Percentiles rank a stretch among this genome's conserved stretches.
These are phyloP conservation scores for Datnioides undecimradiatus DNA, from an alignment of 2,113 vertebrate species.

Conservation along the genomic window DNA sequence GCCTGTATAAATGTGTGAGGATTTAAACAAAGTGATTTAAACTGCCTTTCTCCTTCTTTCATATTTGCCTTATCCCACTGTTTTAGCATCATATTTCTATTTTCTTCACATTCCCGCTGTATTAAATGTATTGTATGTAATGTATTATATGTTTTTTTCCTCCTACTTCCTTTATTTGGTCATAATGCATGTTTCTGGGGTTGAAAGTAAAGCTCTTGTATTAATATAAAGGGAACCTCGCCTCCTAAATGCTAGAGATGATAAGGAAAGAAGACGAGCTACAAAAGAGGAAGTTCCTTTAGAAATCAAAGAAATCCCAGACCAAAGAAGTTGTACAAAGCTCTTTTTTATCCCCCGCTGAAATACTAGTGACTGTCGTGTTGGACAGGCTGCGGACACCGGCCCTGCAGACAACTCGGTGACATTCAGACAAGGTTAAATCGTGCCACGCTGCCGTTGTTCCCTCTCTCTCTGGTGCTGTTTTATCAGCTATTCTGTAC, in stretches of 20 bases:
- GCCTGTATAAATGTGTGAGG: not conserved
- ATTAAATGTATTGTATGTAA: not conserved
- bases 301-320: not conserved
- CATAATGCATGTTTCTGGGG: not conserved
- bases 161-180: not conserved
- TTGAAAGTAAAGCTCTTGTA: not conserved
- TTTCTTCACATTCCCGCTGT: not conserved
- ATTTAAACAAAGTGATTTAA: constrained; percentile 13
- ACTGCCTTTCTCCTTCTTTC: not conserved
- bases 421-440: constrained; percentile 23
- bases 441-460: constrained; percentile 1
- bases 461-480: constrained; percentile 2
- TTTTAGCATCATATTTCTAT: not conserved
- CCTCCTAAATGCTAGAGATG: not conserved
- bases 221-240: not conserved
- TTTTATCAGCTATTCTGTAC: constrained; percentile 2
- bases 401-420: constrained; percentile 2
- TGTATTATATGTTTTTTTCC: too few relatives aligned
- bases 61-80: not conserved
- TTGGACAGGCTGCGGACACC: not conserved
- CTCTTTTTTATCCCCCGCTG: not conserved
- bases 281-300: not conserved
- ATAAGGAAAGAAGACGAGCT: not conserved
- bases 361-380: not conserved
- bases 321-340: not conserved